phyloP scores from a whole-genome alignment of 2,797 vertebrate genomes.

The Moxostoma hubbsi region DNA sequence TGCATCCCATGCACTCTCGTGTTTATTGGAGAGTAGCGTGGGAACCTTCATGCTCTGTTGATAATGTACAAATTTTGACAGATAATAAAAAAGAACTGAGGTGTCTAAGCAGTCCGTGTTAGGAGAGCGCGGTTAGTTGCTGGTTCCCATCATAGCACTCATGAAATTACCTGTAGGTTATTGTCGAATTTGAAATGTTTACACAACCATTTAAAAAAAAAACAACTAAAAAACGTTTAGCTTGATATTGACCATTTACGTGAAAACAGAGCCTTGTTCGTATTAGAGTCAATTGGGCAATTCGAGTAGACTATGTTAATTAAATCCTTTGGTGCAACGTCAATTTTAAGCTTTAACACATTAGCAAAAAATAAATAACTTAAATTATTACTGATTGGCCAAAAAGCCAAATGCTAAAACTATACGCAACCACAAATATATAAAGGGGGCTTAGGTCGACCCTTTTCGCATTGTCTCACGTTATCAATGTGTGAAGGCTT shows the following conservation, averaged over 20 bases:
- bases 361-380: no score
- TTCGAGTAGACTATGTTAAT: no score
- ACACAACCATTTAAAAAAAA: neutral
- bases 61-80: slow-evolving; percentile 59
- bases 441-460: no score
- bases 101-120: neutral
- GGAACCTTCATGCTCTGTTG: slow-evolving; percentile 43
- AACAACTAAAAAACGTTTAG: no score
- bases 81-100: slow-evolving; percentile 50
- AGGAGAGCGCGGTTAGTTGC: slow-evolving; percentile 41
- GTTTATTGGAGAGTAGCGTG: slow-evolving; percentile 41
- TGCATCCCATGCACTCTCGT: neutral
- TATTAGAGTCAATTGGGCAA: no score
- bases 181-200: neutral
- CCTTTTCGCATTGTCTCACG: neutral
- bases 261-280: no score
- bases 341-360: no score
- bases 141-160: slow-evolving; percentile 24
- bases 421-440: neutral
- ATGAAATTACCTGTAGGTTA: neutral
- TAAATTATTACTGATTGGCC: no score
- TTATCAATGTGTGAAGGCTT: no score
- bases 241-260: no score
- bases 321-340: no score
- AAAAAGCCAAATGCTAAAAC: neutral